Evolutionary conservation across 1,140 invertebrate genomes (phyloP), one percentile per base, ranked within the genome.

Genomic region (Aphaenogaster rudis): DNA sequence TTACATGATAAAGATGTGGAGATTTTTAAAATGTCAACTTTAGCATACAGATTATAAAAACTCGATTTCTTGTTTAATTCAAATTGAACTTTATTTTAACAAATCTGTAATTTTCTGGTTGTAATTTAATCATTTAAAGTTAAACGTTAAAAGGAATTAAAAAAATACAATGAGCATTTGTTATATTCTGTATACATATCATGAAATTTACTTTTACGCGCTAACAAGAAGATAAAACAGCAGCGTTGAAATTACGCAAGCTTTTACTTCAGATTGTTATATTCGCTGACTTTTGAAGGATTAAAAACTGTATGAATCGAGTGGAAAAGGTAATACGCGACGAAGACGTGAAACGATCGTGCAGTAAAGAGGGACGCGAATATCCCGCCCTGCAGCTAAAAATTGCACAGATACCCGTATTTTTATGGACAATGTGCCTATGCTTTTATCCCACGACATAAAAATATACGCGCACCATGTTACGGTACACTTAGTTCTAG

Each of bases 381-480:
- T 76, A 76, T 61, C 54, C 54, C 42, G 80, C 48, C 54, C 54
- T 76, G 69, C 57, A 33, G 69, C 80, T 84, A 84, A 84, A 84
- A 74, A 84, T 84, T 84, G 69, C 80, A 84, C 69, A 76, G 80
- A 84, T 63, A 57, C 28, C 17, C 80, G 80, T 84, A 84, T 84
- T 84, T 84, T 84, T 84, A 84, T 84, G 80, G 80, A 84, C 80
- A 84, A 84, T 76, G 80, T 57, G 67, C 67, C 80, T 82, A 82
- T 82, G 80, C 80, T 84, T 84, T 84, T 84, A 84, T 84, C 80
- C 80, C 69, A 57, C 42, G 80, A 76, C 80, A 84, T 84, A 84
- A 84, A 84, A 84, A 84, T 84, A 84, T 61, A 84, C 80, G 80
- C n/a, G 69, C 69, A 33, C 69, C 80, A n/a, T 57, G 54, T 84